Percentiles rank a stretch among this genome's conserved stretches.
Evolutionary conservation across 2,888 invertebrate genomes (phyloP).

Genomic region (Cataglyphis livida): DNA sequence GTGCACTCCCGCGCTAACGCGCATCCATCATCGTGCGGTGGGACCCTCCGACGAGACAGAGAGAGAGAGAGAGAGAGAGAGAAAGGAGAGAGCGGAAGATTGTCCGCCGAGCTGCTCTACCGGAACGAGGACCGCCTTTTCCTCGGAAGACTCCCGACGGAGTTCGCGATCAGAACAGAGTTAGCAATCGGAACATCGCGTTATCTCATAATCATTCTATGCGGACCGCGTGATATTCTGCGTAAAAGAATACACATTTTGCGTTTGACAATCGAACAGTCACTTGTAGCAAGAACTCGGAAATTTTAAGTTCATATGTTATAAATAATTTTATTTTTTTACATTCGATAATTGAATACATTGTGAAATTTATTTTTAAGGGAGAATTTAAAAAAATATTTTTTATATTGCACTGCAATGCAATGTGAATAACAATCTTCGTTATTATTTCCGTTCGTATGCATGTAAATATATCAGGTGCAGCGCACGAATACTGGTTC

Average conservation of each 20-base stretch:
- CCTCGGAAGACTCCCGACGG: constrained; percentile 18
- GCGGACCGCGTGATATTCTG: not conserved
- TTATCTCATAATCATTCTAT: not conserved
- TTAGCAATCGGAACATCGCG: too few species aligned
- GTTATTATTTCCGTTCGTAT: constrained; percentile 18
- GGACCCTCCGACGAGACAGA: constrained; percentile 63
- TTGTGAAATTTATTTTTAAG: not conserved
- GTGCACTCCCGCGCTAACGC: constrained; percentile 83
- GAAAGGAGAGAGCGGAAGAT: constrained; percentile 31
- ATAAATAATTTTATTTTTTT: not conserved
- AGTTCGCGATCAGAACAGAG: not conserved
- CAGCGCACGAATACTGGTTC: constrained; percentile 17
- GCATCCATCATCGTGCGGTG: constrained; percentile 80
- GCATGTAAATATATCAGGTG: not conserved
- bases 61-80: constrained; percentile 4
- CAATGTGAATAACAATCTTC: not conserved
- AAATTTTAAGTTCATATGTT: not conserved
- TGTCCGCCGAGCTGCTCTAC: constrained; percentile 35
- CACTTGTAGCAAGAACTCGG: not conserved
- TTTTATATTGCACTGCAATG: not conserved
- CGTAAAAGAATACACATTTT: not conserved
- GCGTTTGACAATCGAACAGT: not conserved
- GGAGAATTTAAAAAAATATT: not conserved
- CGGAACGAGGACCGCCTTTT: constrained; percentile 26
- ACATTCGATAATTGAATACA: not conserved